A percentile compares a stretch with the other conserved stretches of the same genome.
Evolutionary conservation across 92 coral and sea anemone species (phyloP).

Genomic region (Siderastrea siderea): DNA sequence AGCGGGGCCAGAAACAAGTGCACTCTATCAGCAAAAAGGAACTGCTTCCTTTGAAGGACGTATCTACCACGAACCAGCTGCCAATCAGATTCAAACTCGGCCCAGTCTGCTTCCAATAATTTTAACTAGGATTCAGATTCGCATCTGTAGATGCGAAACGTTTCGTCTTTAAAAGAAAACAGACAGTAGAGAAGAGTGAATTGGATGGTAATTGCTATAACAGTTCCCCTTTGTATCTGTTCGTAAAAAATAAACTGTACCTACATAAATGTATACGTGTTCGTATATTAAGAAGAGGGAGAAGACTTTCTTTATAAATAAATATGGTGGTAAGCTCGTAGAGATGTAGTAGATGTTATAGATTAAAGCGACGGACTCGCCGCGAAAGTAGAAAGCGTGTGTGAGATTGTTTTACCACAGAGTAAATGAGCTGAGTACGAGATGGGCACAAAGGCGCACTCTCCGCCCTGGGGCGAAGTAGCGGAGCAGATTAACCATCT

Average conservation of each 20-base stretch:
- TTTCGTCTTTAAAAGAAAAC: too few relatives aligned
- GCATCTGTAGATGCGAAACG: not conserved
- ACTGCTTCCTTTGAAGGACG: slow-evolving; percentile 55
- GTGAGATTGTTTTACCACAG: not conserved
- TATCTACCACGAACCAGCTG: slow-evolving; percentile 26
- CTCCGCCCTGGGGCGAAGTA: too few relatives aligned
- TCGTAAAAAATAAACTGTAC: slow-evolving; percentile 37
- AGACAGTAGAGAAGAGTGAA: not conserved
- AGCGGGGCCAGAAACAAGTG: slow-evolving; percentile 48
- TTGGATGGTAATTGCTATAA: not conserved
- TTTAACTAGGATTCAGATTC: not conserved
- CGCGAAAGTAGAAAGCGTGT: not conserved
- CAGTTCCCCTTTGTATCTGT: slow-evolving; percentile 13
- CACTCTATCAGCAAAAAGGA: slow-evolving; percentile 40
- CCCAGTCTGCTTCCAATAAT: slow-evolving; percentile 56
- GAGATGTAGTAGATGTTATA: not conserved
- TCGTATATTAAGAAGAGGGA: slow-evolving; percentile 28
- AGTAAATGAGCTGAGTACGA: too few relatives aligned
- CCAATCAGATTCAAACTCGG: slow-evolving; percentile 48
- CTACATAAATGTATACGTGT: slow-evolving; percentile 19
- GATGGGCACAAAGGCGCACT: too few relatives aligned
- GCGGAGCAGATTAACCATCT: too few relatives aligned
- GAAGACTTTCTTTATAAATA: not conserved
- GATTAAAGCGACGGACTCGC: not conserved
- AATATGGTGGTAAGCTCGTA: not conserved